Conservation (phyloP, 2,888 invertebrate species). For the Camptogramma bilineatum region DNA sequence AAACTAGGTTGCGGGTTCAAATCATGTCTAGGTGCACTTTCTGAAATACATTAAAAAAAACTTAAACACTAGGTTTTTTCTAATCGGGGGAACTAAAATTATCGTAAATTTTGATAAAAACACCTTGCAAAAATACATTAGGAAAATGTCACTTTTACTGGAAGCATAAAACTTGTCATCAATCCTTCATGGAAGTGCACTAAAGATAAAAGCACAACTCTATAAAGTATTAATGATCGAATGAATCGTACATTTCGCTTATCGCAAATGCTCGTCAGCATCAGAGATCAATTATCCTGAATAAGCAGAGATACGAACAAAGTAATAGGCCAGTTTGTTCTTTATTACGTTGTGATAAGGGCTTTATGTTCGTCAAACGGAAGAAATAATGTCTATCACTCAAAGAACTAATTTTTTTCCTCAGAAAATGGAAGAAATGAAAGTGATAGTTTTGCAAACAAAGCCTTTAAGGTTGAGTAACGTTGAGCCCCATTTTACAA, state of each 20-base stretch:
- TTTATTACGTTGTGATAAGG: constrained; percentile 46
- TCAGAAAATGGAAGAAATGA: not conserved
- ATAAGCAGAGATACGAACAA: constrained; percentile 45
- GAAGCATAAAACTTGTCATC: constrained; percentile 36
- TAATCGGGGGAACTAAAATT: not conserved
- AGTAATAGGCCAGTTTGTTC: constrained; percentile 65
- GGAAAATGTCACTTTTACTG: constrained; percentile 8
- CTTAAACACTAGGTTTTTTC: too few relatives aligned
- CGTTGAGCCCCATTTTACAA: too few relatives aligned
- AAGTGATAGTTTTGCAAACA: too few relatives aligned
- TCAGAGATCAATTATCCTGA: constrained; percentile 65
- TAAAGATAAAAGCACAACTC: constrained; percentile 44
- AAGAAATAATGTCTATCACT: constrained; percentile 1
- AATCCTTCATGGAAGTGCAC: constrained; percentile 41
- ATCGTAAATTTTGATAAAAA: not conserved
- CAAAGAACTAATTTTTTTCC: not conserved
- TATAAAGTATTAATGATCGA: constrained; percentile 61
- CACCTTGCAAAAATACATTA: not conserved
- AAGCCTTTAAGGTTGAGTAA: too few relatives aligned
- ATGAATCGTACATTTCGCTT: constrained; percentile 63
- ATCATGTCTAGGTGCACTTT: too few relatives aligned
- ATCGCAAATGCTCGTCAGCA: constrained; percentile 67
- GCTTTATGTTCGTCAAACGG: constrained; percentile 20
- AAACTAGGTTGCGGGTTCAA: too few relatives aligned
- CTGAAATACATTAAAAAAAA: too few relatives aligned